Evolutionary conservation across 2,888 invertebrate genomes (phyloP).

Genomic region (Cephus rjabovi): DNA sequence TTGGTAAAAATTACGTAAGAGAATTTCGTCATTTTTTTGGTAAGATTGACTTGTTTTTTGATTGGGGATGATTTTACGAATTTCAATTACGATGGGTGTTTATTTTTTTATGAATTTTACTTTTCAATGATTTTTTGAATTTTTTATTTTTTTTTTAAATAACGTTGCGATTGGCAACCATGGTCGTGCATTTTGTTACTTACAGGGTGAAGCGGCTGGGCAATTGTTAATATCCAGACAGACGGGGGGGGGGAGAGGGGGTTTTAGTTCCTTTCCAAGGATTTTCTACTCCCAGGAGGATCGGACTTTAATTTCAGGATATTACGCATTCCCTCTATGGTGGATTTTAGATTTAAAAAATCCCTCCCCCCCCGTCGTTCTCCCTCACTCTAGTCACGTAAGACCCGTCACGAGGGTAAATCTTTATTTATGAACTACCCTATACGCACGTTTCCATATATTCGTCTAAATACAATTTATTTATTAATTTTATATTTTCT

Average conservation of each 20-base stretch:
- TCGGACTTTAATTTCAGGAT: slow-evolving; percentile 8
- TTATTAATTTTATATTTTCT: neutral
- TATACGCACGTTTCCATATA: neutral
- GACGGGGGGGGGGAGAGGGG: neutral
- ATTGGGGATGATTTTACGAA: neutral
- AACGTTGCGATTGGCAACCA: neutral
- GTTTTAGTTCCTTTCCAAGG: neutral
- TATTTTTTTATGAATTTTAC: neutral
- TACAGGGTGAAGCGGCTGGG: neutral
- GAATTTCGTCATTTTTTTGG: neutral
- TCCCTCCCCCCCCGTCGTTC: slow-evolving; percentile 25
- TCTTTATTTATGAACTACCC: slow-evolving; percentile 54
- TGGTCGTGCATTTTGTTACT: neutral
- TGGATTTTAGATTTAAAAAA: slow-evolving; percentile 47
- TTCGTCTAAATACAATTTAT: neutral
- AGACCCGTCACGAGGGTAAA: slow-evolving; percentile 32
- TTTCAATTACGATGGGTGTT: neutral
- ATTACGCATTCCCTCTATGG: slow-evolving; percentile 53
- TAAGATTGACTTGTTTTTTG: neutral
- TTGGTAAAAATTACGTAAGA: neutral
- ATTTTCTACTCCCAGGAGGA: neutral
- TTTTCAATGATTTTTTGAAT: neutral
- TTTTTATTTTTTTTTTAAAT: neutral
- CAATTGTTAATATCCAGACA: neutral
- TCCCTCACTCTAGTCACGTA: slow-evolving; percentile 5